Percentiles rank a stretch among this genome's conserved stretches.
These are phyloP conservation scores for Sminthopsis crassicaudata DNA, from an alignment of 2,113 vertebrate genomes.

Conservation along the genomic window DNA sequence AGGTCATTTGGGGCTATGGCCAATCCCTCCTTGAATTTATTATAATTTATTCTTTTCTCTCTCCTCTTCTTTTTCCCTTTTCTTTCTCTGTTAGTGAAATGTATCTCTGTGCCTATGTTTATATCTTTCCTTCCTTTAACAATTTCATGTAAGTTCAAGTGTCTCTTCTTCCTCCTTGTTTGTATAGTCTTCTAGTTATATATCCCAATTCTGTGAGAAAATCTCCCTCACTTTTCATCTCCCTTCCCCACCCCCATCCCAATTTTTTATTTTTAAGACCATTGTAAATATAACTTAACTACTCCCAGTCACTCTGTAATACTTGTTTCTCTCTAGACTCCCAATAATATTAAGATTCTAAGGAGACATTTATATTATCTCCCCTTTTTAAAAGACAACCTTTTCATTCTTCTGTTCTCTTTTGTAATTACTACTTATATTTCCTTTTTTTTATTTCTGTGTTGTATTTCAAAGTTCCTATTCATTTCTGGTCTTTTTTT, in stretches of 20 bases:
- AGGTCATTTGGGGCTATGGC: too few relatives aligned
- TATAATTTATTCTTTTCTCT: too few relatives aligned
- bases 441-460: neutral
- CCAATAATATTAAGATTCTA: neutral
- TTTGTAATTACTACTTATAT: neutral
- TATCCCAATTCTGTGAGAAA: neutral
- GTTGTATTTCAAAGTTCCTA: neutral
- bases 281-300: neutral
- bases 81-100: too few relatives aligned
- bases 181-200: neutral
- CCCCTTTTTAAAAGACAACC: neutral
- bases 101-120: too few relatives aligned
- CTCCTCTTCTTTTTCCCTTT: too few relatives aligned
- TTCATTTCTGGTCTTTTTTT: too few relatives aligned
- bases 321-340: neutral
- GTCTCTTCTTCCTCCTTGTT: neutral
- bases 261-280: neutral
- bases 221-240: neutral
- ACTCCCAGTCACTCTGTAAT: too few relatives aligned
- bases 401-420: neutral
- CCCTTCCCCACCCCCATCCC: too few relatives aligned
- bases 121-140: too few relatives aligned
- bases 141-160: neutral
- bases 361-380: neutral
- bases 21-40: too few relatives aligned